phyloP scores from a whole-genome alignment of 2,888 invertebrate species.

The Polietes domitor region DNA sequence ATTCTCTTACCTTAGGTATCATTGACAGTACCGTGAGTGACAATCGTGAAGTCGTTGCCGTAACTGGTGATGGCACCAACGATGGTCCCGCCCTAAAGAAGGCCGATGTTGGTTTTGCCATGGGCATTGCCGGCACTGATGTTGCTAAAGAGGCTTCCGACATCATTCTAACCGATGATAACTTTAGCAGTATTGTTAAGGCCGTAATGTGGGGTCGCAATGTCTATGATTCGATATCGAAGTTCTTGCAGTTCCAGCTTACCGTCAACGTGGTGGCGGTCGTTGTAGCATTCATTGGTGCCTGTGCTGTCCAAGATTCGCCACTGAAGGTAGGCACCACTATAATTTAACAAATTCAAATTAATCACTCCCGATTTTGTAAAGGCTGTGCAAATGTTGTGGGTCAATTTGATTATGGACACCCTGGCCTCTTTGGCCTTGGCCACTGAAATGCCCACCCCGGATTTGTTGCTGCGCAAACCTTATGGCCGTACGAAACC shows the following conservation, averaged over 20 bases:
- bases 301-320: constrained; percentile 98
- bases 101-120: constrained; percentile 99
- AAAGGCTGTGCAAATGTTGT: constrained; percentile 99
- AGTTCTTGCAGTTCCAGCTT: constrained; percentile 99
- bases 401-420: constrained; percentile 99
- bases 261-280: constrained; percentile 99
- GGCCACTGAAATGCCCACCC: constrained; percentile 97
- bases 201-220: constrained; percentile 99
- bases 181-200: constrained; percentile 99
- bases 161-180: constrained; percentile 99
- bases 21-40: constrained; percentile 96
- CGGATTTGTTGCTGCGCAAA: constrained; percentile 94
- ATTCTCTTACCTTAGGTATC: constrained; percentile 82
- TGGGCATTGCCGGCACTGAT: constrained; percentile 99
- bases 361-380: no score
- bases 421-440: constrained; percentile 97
- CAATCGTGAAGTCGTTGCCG: constrained; percentile 98
- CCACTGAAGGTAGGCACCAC: constrained; percentile 92
- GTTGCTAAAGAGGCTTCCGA: constrained; percentile 99
- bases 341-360: no score
- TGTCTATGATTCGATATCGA: constrained; percentile 99
- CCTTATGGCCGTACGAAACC: constrained; percentile 99
- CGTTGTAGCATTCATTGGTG: constrained; percentile 98
- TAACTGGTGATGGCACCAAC: constrained; percentile 99
- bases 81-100: constrained; percentile 99